These are phyloP conservation scores for Cantharis lateralis DNA, from an alignment of 2,888 invertebrate species.

Conservation along the genomic window DNA sequence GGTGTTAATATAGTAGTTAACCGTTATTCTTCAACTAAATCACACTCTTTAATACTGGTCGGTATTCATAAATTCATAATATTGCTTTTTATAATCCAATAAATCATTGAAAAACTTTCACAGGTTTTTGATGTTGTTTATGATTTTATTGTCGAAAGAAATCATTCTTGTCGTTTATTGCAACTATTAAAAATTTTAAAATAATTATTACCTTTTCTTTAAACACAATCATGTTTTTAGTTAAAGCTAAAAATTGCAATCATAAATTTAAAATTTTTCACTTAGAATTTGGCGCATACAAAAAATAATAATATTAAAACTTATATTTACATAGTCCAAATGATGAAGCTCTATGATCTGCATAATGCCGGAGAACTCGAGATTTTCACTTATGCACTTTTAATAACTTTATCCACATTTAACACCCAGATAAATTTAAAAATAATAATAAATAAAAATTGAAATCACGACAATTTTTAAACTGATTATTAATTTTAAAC, in stretches of 20 bases:
- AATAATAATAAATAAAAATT: no score
- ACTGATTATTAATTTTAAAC: not conserved
- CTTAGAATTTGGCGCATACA: not conserved
- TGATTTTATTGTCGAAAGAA: not conserved
- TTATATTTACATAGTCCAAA: constrained; percentile 49
- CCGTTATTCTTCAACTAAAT: not conserved
- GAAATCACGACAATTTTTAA: not conserved
- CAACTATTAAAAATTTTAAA: not conserved
- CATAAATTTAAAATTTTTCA: not conserved
- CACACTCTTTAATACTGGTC: not conserved
- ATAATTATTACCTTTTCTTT: not conserved
- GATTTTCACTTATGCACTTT: not conserved
- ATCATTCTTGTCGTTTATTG: no score
- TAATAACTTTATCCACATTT: not conserved
- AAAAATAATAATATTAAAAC: not conserved
- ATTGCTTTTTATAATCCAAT: not conserved
- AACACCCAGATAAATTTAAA: not conserved
- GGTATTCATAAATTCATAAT: not conserved
- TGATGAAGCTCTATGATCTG: constrained; percentile 48
- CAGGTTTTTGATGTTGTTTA: not conserved
- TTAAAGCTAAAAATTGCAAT: not conserved
- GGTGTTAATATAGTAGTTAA: not conserved
- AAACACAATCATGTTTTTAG: not conserved
- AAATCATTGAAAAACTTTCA: not conserved
- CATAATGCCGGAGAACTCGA: constrained; percentile 37